Evolutionary conservation across 2,797 vertebrate species (phyloP).

Genomic region (Poliocrania exsul): DNA sequence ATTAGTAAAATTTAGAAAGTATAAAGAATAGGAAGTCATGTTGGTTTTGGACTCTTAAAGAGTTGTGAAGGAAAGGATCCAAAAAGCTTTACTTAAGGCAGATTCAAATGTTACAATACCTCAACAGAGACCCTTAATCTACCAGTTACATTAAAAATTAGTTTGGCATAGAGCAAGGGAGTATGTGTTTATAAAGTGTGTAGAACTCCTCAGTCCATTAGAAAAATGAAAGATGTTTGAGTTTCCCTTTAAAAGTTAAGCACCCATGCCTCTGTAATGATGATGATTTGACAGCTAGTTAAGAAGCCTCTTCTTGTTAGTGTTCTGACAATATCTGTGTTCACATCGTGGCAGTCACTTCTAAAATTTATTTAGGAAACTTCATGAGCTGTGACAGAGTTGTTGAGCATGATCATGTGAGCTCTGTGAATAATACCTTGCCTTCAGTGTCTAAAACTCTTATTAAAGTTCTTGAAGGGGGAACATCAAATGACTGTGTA

Average conservation of each 20-base stretch:
- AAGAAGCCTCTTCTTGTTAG: neutral
- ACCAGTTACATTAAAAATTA: neutral
- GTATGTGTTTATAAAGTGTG: neutral
- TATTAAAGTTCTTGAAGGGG: neutral
- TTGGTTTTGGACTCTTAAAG: neutral
- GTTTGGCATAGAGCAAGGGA: neutral
- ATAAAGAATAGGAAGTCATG: neutral
- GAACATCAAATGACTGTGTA: neutral
- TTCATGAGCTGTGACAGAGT: neutral
- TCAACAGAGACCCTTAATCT: neutral
- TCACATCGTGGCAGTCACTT: neutral
- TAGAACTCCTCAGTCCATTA: neutral
- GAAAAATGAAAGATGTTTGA: neutral
- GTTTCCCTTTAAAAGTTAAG: slow-evolving; percentile 12
- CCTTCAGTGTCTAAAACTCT: neutral
- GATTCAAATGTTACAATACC: neutral
- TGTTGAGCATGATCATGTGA: neutral
- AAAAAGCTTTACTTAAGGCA: neutral
- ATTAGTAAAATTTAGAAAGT: neutral
- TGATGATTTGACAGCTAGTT: neutral
- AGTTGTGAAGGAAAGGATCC: neutral
- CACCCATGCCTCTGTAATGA: neutral
- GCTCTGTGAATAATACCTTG: neutral
- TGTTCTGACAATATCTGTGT: neutral
- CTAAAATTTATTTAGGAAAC: neutral